phyloP scores from a whole-genome alignment of 2,113 vertebrate genomes.

The Chaenocephalus aceratus region DNA sequence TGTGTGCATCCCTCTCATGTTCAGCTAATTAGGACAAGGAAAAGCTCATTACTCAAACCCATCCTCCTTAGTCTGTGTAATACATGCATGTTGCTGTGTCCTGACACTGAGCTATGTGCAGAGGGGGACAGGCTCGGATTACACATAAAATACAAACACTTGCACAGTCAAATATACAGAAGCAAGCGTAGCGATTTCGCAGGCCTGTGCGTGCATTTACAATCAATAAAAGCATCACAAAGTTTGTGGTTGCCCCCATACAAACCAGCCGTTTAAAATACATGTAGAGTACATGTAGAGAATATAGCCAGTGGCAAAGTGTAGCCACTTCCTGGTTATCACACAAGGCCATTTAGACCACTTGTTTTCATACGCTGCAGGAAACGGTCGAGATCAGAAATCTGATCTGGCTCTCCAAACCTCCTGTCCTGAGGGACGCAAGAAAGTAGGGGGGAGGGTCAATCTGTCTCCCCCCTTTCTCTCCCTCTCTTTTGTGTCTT shows the following conservation, averaged over 20 bases:
- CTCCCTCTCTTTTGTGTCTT: conserved; percentile 54
- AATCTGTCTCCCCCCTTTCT: conserved; percentile 34
- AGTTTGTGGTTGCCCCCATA: conserved; percentile 22
- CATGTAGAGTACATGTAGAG: conserved; percentile 32
- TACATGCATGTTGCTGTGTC: conserved; percentile 81
- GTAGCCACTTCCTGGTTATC: conserved; percentile 76
- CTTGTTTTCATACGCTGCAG: conserved; percentile 82
- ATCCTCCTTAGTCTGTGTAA: conserved; percentile 83
- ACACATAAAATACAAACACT: conserved; percentile 65
- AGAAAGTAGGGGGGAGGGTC: conserved; percentile 75
- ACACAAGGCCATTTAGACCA: conserved; percentile 77
- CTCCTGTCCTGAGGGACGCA: conserved; percentile 78
- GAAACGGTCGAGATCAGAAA: conserved; percentile 81
- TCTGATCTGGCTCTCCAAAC: conserved; percentile 80
- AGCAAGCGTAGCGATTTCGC: conserved; percentile 34
- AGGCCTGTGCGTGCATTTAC: conserved; percentile 17
- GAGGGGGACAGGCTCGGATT: conserved; percentile 69
- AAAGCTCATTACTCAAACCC: conserved; percentile 85
- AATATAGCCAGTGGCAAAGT: conserved; percentile 62
- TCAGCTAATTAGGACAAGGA: conserved; percentile 87
- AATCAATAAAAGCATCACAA: conserved; percentile 66
- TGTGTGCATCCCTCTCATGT: conserved; percentile 75
- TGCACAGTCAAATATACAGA: conserved; percentile 53
- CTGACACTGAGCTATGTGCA: conserved; percentile 82
- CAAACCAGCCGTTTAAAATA: conserved; percentile 29